Base-by-base conservation (phyloP, 2,113 vertebrate genomes). In the Chaetodon auriga region DNA sequence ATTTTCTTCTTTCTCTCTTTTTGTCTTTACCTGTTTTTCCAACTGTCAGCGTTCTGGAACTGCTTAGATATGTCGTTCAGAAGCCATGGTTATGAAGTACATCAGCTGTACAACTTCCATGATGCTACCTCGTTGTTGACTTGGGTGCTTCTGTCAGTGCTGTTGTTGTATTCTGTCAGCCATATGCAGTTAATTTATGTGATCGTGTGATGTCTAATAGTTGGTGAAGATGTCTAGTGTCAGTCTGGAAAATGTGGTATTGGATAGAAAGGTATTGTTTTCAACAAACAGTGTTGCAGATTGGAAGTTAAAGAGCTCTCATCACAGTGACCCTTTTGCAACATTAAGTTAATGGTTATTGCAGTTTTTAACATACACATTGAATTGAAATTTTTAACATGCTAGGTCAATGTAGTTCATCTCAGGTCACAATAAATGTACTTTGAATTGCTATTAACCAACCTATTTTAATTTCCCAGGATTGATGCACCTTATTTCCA, bases 1-100 rank as follows among this genome's bases (percentile, higher is more conserved):
- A 99, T 95, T 93, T 92, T 51, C 46, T 82, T 60, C 75, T 91
- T 81, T 89, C 38, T 96, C 89, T 93, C 84, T 41, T 41, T 85
- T 45, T 86, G 68, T 94, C 71, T 41, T 46, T 19, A 9, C 71
- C 55, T 73, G 63, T 79, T 81, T 85, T 75, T 71, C 68, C 63
- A 55, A 36, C 60, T 73, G 23, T 70, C 23, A 83, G 11, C 3
- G 0, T 76, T 82, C 13, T 76, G 65, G 18, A 85, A 38, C 21
- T 70, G 6, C 21, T 61, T 60, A 63, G 2, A 75, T 21, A 30
- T 57, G 10, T 11, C 14, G 10, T 54, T 81, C 18, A 71, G 13
- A 73, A 19, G 35, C 18, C n/a, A 53, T 43, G 11, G 25, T 51
- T 41, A 18, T 23, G 58, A 57, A 35, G 18, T 63, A 55, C 11